Evolutionary conservation across 2,888 invertebrate species (phyloP).

Genomic region (Iphiclides podalirius): DNA sequence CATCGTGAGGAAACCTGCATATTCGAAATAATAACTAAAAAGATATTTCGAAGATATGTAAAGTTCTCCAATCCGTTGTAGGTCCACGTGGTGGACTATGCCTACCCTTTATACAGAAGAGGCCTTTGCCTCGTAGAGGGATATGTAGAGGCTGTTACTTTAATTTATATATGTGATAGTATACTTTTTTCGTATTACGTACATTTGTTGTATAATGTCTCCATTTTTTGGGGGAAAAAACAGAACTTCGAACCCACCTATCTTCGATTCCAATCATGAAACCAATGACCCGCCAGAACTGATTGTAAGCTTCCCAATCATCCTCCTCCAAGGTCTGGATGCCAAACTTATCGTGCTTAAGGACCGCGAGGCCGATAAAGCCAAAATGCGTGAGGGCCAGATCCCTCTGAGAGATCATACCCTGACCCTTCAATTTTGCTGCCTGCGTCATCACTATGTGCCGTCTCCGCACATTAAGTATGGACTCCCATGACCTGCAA

Average conservation of each 20-base stretch:
- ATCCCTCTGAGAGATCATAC: constrained; percentile 88
- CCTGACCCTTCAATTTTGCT: constrained; percentile 63
- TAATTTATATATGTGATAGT: too few species aligned
- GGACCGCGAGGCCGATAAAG: constrained; percentile 87
- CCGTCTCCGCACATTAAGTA: constrained; percentile 82
- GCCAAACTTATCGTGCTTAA: constrained; percentile 83
- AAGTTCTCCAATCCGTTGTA: too few species aligned
- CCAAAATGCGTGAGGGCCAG: constrained; percentile 93
- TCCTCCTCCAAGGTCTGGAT: constrained; percentile 78
- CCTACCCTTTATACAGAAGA: too few species aligned
- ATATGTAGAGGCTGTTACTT: too few species aligned
- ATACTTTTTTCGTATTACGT: too few species aligned
- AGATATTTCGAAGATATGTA: too few species aligned
- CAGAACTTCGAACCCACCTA: constrained; percentile 80
- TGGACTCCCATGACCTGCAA: constrained; percentile 84
- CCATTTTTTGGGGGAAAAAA: too few species aligned
- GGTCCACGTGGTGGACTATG: too few species aligned
- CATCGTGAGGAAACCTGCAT: too few species aligned
- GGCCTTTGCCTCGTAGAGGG: too few species aligned
- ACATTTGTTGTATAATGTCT: too few species aligned
- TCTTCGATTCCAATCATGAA: constrained; percentile 91
- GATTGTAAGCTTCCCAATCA: constrained; percentile 87
- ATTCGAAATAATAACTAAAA: too few species aligned
- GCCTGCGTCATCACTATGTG: constrained; percentile 83
- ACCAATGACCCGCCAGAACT: constrained; percentile 92